Base-by-base conservation (phyloP, 2,888 invertebrate species). In the Keiferia lycopersicella region DNA sequence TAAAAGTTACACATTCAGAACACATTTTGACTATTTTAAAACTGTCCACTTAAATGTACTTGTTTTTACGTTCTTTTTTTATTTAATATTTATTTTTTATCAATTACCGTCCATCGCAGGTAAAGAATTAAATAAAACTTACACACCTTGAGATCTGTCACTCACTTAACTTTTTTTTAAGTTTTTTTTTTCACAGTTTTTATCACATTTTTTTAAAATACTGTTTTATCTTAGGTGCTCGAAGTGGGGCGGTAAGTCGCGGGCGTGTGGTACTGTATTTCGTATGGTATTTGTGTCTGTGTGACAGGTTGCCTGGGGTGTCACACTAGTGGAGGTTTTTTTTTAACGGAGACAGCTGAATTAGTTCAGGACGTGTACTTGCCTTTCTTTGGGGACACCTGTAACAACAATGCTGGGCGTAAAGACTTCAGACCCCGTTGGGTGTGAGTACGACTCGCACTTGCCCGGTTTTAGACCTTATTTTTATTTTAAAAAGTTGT, bases 141-240 rank as follows among this genome's bases (percentile, higher is more conserved):
- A 80, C 82, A 86, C 85, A 82, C 84, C 83, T 81, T 91, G 91
- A 91, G 91, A 91, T 91, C 91, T 83, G 86, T 88, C 89, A 87
- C 86, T 89, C 89, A 88, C 89, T 88, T 80, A 73, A 71, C 73
- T 86, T 88, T 86, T 87, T 84, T 77, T 75, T 74, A 73, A 73
- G 82, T 77, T 77, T 81, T 84, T 87, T 88, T 85, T 86, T 82
- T 84, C 82, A 84, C 83, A 84, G 88, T 82, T 82, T 87, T 86
- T 88, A 88, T 89, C 88, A 88, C 87, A 89, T 86, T 84, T 87
- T 83, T 78, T 84, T 85, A 76, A 81, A 87, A 88, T 88, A 88
- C 87, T 87, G 87, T 79, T 82, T 80, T 78, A 80, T 82, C 81
- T 78, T 82, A 77, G 77, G 76, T 80, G 75, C 71, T 67, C 62